Percentiles rank a stretch among this genome's conserved stretches.
phyloP scores from a whole-genome alignment of 2,797 vertebrate species.

The Diglossa cyanea region DNA sequence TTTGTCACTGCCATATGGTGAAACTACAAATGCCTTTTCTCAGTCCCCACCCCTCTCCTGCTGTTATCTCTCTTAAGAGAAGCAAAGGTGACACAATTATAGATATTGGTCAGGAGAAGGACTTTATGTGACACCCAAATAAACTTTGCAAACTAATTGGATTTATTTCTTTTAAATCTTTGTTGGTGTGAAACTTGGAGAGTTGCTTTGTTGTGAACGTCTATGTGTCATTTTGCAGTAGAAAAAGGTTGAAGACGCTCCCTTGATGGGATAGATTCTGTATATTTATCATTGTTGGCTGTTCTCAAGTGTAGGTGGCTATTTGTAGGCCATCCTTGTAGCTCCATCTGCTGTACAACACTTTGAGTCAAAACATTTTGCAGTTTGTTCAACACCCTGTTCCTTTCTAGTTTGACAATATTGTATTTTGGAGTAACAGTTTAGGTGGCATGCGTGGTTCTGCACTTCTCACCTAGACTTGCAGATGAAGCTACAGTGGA shows the following conservation, averaged over 20 bases:
- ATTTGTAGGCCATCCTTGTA: background rate
- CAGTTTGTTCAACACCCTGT: constrained; percentile 27
- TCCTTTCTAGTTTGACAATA: background rate
- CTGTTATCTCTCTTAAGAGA: background rate
- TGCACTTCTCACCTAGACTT: background rate
- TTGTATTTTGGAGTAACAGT: constrained; percentile 9
- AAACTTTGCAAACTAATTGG: background rate
- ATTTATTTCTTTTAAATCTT: background rate
- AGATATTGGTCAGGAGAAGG: background rate
- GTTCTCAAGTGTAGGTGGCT: constrained; percentile 32
- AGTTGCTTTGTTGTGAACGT: background rate
- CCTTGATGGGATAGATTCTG: background rate
- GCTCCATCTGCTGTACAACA: constrained; percentile 53
- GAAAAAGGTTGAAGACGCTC: background rate
- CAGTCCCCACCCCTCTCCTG: background rate
- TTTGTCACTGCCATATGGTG: background rate
- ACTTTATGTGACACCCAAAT: background rate
- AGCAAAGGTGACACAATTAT: background rate
- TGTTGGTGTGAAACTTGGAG: background rate
- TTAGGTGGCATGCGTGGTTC: background rate
- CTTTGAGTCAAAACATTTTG: constrained; percentile 46
- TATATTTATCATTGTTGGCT: background rate
- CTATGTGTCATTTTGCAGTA: background rate
- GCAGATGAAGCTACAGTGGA: background rate
- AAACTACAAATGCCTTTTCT: background rate